Evolutionary conservation across 2,888 invertebrate species (phyloP), one percentile per base, ranked within the genome.

Genomic region (Zygogramma bicolorata): DNA sequence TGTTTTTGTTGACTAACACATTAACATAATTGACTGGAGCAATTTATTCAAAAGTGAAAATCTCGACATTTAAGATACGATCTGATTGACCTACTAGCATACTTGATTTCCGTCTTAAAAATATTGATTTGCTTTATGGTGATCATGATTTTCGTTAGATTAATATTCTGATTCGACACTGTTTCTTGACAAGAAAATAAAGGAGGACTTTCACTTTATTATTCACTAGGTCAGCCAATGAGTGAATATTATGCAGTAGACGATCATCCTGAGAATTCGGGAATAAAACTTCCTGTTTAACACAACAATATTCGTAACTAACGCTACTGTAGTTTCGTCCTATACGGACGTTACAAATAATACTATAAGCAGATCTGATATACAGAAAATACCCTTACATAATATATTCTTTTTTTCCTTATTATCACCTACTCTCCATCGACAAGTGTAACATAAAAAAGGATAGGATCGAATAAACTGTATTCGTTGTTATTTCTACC

Each of bases 1-100:
- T 25, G 53, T 53, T 53, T 53, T 53, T 53, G 53, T 53, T 53
- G 25, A 27, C 25, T 25, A 53, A 53, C 53, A 53, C 27, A 53
- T 53, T 53, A 53, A 53, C 53, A 53, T 53, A n/a, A 27, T 25
- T 53, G 53, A 53, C 25, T n/a, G 25, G 53, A 22, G 53, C 53
- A 27, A 53, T 53, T 53, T 53, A 53, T 53, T 53, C 53, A 53
- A 53, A 53, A 53, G 53, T 53, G 53, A 53, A 53, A 53, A 15
- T 53, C 53, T 53, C 53, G 10, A 53, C 53, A 15, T 53, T 53
- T 53, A 27, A 53, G 53, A 53, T 53, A 53, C 27, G 53, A 53
- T 53, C 25, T n/a, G 53, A 53, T 27, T 27, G 53, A 53, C 53
- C 53, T 53, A 53, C 53, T 53, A 53, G 53, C 53, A 53, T 53